Conservation (phyloP, 2,113 vertebrate genomes). For the Rattus rattus region DNA sequence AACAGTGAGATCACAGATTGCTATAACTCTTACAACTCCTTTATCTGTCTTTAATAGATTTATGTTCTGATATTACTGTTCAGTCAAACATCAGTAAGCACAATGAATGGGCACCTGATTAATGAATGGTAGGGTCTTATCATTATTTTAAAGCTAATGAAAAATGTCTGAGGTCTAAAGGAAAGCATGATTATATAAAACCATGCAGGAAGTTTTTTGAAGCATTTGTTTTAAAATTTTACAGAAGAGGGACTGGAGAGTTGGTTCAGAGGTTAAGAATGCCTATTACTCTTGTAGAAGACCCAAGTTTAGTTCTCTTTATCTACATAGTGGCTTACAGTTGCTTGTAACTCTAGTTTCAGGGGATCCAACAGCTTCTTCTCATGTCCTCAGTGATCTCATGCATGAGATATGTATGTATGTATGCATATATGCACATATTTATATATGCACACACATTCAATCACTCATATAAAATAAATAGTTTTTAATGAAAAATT, state of each 20-base stretch:
- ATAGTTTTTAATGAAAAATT: not conserved
- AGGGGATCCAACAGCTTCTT: not conserved
- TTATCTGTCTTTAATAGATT: not conserved
- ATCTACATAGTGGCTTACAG: not conserved
- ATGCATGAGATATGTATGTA: not conserved
- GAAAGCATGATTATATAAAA: conserved; percentile 23
- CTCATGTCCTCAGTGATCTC: not conserved
- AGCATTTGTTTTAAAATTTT: conserved; percentile 44
- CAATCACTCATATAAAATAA: not conserved
- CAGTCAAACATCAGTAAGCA: conserved; percentile 12
- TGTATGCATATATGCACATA: not conserved
- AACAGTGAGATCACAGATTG: not conserved
- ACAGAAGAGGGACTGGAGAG: not conserved
- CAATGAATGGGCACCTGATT: not conserved
- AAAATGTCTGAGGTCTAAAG: conserved; percentile 38
- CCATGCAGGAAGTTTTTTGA: conserved; percentile 42
- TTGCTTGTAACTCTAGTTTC: not conserved
- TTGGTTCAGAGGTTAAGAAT: not conserved
- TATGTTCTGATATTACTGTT: conserved; percentile 36
- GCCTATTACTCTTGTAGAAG: not conserved
- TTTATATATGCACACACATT: not conserved
- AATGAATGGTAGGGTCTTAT: conserved; percentile 14
- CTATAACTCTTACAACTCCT: not conserved
- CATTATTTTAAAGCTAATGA: conserved; percentile 43
- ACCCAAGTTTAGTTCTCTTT: not conserved